Conservation (phyloP, 2,797 vertebrate genomes). For the Fundulus diaphanus region DNA sequence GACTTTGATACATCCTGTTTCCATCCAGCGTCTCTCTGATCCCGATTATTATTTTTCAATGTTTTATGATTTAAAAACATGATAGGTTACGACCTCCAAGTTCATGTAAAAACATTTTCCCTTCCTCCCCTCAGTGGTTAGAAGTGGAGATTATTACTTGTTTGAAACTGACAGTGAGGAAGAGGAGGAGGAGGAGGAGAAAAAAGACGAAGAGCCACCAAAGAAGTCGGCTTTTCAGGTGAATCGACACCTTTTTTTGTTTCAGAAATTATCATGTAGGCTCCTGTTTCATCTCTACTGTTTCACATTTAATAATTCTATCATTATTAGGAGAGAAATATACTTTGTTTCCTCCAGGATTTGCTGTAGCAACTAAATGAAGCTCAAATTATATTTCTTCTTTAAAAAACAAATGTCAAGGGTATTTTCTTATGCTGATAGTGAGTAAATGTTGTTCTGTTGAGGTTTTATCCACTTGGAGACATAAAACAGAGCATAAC, state of each 20-base stretch:
- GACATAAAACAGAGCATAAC: slow-evolving; percentile 11
- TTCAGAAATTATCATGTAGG: background rate
- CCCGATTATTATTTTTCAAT: slow-evolving; percentile 1
- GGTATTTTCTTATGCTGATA: background rate
- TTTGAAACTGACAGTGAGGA: slow-evolving; percentile 99
- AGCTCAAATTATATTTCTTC: background rate
- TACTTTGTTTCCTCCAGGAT: background rate
- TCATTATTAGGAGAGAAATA: background rate
- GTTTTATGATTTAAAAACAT: background rate
- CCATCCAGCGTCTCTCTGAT: slow-evolving; percentile 16
- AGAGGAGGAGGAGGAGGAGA: slow-evolving; percentile 94
- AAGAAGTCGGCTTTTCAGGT: slow-evolving; percentile 94
- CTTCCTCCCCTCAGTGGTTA: slow-evolving; percentile 90
- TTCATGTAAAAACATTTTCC: slow-evolving; percentile 43
- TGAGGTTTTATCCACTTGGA: background rate
- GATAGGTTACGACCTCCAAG: slow-evolving; percentile 6
- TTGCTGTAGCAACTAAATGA: background rate
- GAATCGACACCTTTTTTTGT: background rate
- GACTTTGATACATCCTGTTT: slow-evolving; percentile 26
- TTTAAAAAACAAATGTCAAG: background rate
- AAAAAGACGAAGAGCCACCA: slow-evolving; percentile 88
- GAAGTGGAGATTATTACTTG: slow-evolving; percentile 99
- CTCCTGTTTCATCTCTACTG: background rate
- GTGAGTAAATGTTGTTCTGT: background rate
- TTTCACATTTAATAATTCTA: background rate